A percentile compares a stretch with the other conserved stretches of the same genome.
These are phyloP conservation scores for Eira barbara DNA, from an alignment of 2,113 vertebrate species.

Conservation along the genomic window DNA sequence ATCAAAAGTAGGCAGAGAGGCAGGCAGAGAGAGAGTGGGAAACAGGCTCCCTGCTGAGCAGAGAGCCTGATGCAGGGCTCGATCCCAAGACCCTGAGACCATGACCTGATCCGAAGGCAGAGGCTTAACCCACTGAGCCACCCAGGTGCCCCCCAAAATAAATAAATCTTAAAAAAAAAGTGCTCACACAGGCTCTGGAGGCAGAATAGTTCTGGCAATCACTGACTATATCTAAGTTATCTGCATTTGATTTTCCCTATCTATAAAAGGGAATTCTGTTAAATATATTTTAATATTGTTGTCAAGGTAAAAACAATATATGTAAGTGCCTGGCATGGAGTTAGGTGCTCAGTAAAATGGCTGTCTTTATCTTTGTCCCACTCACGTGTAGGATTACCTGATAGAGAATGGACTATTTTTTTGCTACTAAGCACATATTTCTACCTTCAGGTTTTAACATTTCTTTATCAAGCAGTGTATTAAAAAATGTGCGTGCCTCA, in stretches of 20 bases:
- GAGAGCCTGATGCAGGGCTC: too few species aligned
- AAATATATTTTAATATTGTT: slow-evolving; percentile 4
- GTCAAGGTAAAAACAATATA: not conserved
- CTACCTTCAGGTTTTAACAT: not conserved
- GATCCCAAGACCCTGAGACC: too few species aligned
- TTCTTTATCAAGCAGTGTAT: not conserved
- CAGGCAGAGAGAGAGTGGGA: too few species aligned
- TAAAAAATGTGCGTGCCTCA: not conserved
- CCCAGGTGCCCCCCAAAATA: not conserved
- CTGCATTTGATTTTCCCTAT: not conserved
- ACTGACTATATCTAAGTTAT: not conserved
- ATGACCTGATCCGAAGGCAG: too few species aligned
- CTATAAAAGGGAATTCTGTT: not conserved
- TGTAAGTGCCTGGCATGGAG: not conserved
- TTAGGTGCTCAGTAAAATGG: not conserved
- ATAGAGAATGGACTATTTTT: not conserved
- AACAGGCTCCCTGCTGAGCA: too few species aligned
- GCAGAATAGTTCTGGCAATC: not conserved
- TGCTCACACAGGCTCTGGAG: not conserved
- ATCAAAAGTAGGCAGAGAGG: too few species aligned
- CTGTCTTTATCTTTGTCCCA: not conserved
- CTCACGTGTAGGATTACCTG: not conserved
- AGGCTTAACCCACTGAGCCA: too few species aligned
- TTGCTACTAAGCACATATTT: not conserved
- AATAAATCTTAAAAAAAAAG: not conserved